Base-by-base conservation (phyloP, 2,888 invertebrate species). In the Tetanocera ferruginea region DNA sequence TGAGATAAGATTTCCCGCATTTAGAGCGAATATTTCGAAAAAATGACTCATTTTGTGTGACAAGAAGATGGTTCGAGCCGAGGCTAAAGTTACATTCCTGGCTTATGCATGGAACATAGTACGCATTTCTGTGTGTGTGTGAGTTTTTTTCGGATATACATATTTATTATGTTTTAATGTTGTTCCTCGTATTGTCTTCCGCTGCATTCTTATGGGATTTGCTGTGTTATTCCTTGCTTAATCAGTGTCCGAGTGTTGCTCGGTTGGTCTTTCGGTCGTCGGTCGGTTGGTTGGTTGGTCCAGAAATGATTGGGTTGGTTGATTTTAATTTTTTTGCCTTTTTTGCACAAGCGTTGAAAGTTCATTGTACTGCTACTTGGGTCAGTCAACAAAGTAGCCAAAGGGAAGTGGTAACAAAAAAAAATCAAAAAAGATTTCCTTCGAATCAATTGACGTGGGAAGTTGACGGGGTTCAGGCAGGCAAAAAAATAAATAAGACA, bases 121-220 rank as follows among this genome's bases (percentile, higher is more conserved):
- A 14, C 2, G 14, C 14, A 14, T 14, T 70, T 28, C 25, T 28
- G 23, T 51, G 17, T 49, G 34, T 37, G n/a, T 25, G 43, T 23
- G 2, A 25, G 25, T 73, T 73, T 28, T 62, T 73, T 62, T 73
- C 11, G 73, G 73, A 73, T 62, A 73, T 43, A 43, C 43, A 43
- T 62, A 73, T 73, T 62, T 73, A 62, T 72, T 60, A 72, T 73
- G 73, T 73, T 73, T 71, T 73, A 49, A 62, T 73, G 62, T 8
- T 72, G 31, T 60, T 60, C 23, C 37, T 72, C 17, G 17, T 37
- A 23, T 25, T 17, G 37, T 34, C 72, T 43, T 17, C 9, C 31
- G 23, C 43, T 5, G 11, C 25, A 25, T 37, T 62, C 51, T 28
- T 60, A 11, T 62, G 62, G 17, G 62, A 49, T 62, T 62, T 43